Evolutionary conservation across 2,888 invertebrate species (phyloP), one percentile per base, ranked within the genome.

Genomic region (Lysandra bellargus): DNA sequence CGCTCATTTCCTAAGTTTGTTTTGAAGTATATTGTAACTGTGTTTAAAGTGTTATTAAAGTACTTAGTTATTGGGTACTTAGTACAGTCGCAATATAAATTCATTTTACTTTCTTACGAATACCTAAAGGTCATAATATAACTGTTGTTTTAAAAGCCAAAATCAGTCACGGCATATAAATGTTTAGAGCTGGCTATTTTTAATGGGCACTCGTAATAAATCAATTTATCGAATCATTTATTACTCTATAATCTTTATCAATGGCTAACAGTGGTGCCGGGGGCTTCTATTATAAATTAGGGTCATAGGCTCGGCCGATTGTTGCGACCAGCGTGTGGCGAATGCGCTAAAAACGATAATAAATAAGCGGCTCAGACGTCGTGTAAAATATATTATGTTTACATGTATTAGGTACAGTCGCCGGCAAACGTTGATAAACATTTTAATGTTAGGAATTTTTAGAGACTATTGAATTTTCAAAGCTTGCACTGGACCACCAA

Each of bases 241-340:
- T 76, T 76, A 76, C 76, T 33, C 30, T 76, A 76, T 76, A 76
- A 76, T 76, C 74, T 44, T 69, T 44, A 74, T 74, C 74, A 74
- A 74, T 74, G 44, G 40, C 44, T 44, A 44, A 74, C 74, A 74
- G 9, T 33, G 69, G 69, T 12, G 74, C 74, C 74, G 44, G 40
- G n/a, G 74, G 44, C 74, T 74, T 4, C 74, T 74, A 74, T 74
- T 74, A 44, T 74, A 74, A 74, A 74, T 74, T 74, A 74, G 74
- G 74, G 74, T 74, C 74, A 74, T 44, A 74, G 44, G 74, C 44
- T 44, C 74, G 44, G 44, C n/a, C 44, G 40, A 40, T 44, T 44
- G 74, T 44, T 74, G 44, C 44, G 74, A 73, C 40, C 73, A 44
- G 74, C 44, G 74, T 40, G 74, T 74, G 74, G 74, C 40, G 40